Conservation (phyloP, 92 coral and sea anemone species). For the Palythoa heliodiscus region DNA sequence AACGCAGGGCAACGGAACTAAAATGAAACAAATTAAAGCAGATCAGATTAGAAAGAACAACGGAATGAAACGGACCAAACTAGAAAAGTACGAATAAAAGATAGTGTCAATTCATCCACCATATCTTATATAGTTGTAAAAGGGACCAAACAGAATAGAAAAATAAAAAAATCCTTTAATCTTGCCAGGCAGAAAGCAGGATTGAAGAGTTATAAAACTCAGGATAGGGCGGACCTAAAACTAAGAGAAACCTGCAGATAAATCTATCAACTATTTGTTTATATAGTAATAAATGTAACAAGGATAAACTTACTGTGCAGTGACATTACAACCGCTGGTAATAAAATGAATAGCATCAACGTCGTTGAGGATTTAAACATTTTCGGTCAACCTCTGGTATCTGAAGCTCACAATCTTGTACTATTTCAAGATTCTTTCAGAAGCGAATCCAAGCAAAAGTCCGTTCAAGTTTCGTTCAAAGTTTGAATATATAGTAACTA, state of each 20-base stretch:
- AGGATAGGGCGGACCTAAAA: no score
- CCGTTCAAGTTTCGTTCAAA: not conserved
- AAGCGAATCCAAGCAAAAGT: not conserved
- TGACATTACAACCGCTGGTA: slow-evolving; percentile 7
- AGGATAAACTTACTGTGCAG: not conserved
- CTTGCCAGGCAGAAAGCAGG: no score
- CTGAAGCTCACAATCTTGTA: not conserved
- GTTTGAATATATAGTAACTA: not conserved
- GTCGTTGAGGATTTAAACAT: not conserved
- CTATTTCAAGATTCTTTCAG: not conserved
- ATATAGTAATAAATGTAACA: no score
- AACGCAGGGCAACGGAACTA: not conserved
- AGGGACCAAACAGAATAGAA: not conserved
- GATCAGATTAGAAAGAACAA: not conserved
- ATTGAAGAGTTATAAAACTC: no score
- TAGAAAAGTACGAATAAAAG: not conserved
- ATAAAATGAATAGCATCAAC: not conserved
- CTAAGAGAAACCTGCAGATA: no score
- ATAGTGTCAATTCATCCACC: no score
- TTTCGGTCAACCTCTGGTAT: not conserved
- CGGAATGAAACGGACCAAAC: not conserved
- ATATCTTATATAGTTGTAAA: not conserved
- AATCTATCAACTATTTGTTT: no score
- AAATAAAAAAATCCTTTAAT: no score
- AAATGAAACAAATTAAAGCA: not conserved